Evolutionary conservation across 1,140 invertebrate species (phyloP), one percentile per base, ranked within the genome.

Genomic region (Episyrphus balteatus): DNA sequence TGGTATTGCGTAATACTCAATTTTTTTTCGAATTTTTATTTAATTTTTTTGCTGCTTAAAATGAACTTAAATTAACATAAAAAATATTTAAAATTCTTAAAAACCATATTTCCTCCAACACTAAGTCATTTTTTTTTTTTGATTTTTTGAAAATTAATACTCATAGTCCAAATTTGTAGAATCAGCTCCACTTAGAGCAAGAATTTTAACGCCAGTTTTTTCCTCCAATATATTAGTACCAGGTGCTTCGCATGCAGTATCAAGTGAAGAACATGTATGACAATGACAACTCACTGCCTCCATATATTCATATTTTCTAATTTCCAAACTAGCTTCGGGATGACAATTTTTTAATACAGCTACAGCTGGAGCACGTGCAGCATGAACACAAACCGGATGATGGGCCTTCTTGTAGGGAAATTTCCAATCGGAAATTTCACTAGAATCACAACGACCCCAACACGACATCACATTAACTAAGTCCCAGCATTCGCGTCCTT

Each of bases 301-400:
- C 50, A 76, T 68, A 52, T 77, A 82, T 32, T 76, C 71, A 59
- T 84, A 83, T 18, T 70, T 54, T 26, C 77, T 70, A 0, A 76
- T 74, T 11, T 72, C 73, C 3, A 74, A 73, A 39, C 70, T 67
- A 0, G 73, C 79, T 9, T 73, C 77, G 5, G 73, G 69, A 55
- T 86, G 78, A 59, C 84, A 88, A 56, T 85, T 70, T 5, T 58
- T 63, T 5, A 87, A 65, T 7, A 65, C 69, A 1, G 77, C 76
- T 14, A 71, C 66, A 2, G 71, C 68, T n/a, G 68, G 60, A 42
- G 71, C 73, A 1, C 78, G 70, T 3, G 75, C 73, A 2, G 79
- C 81, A 59, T 89, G 87, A 13, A 87, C 79, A 66, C 88, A 92
- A 1, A 91, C 86, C 0, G 85, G 85, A 63, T 92, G 88, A 52